Conservation (phyloP, 2,113 vertebrate species). For the Brachyhypopomus gauderio region DNA sequence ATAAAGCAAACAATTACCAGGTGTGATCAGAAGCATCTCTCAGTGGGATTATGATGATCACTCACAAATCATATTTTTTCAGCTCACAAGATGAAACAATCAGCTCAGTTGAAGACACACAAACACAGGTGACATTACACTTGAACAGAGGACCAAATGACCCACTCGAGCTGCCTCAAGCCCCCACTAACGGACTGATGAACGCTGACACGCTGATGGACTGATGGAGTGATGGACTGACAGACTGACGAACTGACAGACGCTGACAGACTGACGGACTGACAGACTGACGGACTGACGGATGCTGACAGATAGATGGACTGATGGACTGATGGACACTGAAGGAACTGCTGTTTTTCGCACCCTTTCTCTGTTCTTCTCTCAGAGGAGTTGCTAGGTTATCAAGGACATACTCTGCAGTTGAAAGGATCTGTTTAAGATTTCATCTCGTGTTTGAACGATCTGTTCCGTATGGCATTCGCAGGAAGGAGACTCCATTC, state of each 20-base stretch:
- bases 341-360: neutral
- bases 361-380: slow-evolving; percentile 10
- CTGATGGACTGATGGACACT: neutral
- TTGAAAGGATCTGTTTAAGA: slow-evolving; percentile 44
- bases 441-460: slow-evolving; percentile 48
- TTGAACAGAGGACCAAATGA: slow-evolving; percentile 4
- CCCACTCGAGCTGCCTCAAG: too few species aligned
- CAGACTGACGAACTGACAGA: too few species aligned
- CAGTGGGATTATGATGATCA: too few species aligned
- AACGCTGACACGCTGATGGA: too few species aligned
- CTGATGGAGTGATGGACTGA: too few species aligned
- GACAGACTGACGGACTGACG: too few species aligned
- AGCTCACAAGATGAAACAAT: neutral
- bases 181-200: too few species aligned
- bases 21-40: too few species aligned
- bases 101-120: neutral
- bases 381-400: slow-evolving; percentile 36
- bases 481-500: slow-evolving; percentile 52
- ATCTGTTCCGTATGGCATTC: slow-evolving; percentile 32
- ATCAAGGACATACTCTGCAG: slow-evolving; percentile 38
- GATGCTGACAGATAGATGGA: too few species aligned
- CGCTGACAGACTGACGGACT: too few species aligned
- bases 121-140: slow-evolving; percentile 12
- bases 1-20: too few species aligned
- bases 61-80: too few species aligned